Base-by-base conservation (phyloP, 2,888 invertebrate species). In the Phrixothrix hirtus region DNA sequence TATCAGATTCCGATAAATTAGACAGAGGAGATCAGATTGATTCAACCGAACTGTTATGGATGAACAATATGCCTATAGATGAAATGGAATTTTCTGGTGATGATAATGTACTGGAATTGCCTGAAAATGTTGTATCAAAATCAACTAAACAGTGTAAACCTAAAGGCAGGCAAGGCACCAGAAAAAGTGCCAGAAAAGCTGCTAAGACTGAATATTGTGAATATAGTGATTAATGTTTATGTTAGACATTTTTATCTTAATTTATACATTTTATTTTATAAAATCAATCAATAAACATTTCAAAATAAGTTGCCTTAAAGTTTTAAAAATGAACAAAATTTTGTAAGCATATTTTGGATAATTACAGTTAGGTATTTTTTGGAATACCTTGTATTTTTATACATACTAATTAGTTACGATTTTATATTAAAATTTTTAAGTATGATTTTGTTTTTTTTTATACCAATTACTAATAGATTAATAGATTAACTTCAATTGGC, bases 141-240 rank as follows among this genome's bases (percentile, higher is more conserved):
- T 36, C 58, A 16, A 13, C 42, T 36, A 65, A 60, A 55, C 31
- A 38, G 14, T 32, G 57, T 26, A 68, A 66, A 56, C 34, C 56
- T 42, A 62, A 64, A 59, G 57, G 55, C 21, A 63, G 58, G 39
- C 48, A 58, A 16, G 61, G 55, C 14, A 61, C 64, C 6, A 64
- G 66, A 48, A 72, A 68, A 60, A 72, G 64, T 41, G 47, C 61
- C 14, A 64, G 67, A 58, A 71, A 66, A 55, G 48, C 47, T 11
- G 51, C 59, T 37, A 67, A 66, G 63, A 63, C 61, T 64, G 65
- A 66, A 26, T 61, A 65, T 41, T 48, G 45, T 42, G 66, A 64
- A 29, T 54, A 50, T 37, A 68, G 67, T 55, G 68, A 71, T 47
- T 53, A 16, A n/a, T n/a, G n/a, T n/a, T n/a, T n/a, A n/a, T n/a